phyloP scores from a whole-genome alignment of 2,888 invertebrate species.

The Brenthis hecate region DNA sequence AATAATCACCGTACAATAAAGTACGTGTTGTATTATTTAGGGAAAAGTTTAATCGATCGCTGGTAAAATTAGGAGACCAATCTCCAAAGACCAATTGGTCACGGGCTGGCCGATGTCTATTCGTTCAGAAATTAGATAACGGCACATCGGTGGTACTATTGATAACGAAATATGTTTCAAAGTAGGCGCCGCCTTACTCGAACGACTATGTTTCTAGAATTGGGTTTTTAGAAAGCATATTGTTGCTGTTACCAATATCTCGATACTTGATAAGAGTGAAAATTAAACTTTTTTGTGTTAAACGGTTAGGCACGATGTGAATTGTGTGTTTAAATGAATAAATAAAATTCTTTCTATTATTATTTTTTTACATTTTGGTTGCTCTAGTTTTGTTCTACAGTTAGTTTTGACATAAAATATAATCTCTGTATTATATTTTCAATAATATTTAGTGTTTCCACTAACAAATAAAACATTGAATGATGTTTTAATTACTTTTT shows the following conservation, averaged over 20 bases:
- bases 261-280: constrained; percentile 46
- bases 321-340: constrained; percentile 6
- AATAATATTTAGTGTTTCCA: too few species aligned
- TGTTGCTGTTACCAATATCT: constrained; percentile 48
- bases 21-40: constrained; percentile 32
- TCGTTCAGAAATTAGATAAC: constrained; percentile 65
- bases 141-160: constrained; percentile 62
- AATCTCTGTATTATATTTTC: too few species aligned
- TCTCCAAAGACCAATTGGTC: constrained; percentile 39
- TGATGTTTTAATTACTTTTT: too few species aligned
- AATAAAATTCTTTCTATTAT: background rate
- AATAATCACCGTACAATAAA: constrained; percentile 19
- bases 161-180: constrained; percentile 65
- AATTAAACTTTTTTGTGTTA: constrained; percentile 14
- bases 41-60: constrained; percentile 33
- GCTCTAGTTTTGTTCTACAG: constrained; percentile 14
- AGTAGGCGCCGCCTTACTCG: constrained; percentile 45
- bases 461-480: too few species aligned
- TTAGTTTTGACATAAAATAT: background rate
- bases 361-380: background rate
- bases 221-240: constrained; percentile 65
- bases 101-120: constrained; percentile 32
- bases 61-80: constrained; percentile 29
- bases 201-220: constrained; percentile 58
- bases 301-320: constrained; percentile 3